Conservation (phyloP, 2,888 invertebrate species). For the Agrochola lota region DNA sequence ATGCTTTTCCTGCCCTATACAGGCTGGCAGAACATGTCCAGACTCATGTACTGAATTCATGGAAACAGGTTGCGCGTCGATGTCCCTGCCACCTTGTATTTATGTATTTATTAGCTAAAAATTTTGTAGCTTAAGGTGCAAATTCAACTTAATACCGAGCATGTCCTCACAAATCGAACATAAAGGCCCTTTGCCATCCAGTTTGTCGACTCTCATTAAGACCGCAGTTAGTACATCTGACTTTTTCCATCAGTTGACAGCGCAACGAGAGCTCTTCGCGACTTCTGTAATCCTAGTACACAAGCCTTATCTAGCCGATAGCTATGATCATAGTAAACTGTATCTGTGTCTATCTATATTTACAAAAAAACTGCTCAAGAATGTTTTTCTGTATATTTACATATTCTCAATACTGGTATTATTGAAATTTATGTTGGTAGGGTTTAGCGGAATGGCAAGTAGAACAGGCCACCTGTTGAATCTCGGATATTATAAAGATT, state of each 20-base stretch:
- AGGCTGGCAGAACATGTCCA: no score
- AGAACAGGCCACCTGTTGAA: slow-evolving; percentile 59
- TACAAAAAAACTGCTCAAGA: slow-evolving; percentile 7
- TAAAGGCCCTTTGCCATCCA: slow-evolving; percentile 82
- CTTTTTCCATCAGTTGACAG: slow-evolving; percentile 82
- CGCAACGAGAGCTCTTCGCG: slow-evolving; percentile 77
- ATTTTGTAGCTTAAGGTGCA: neutral
- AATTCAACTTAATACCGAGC: slow-evolving; percentile 6
- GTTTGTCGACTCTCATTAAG: slow-evolving; percentile 91
- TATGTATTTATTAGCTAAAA: neutral
- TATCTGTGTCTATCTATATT: slow-evolving; percentile 33
- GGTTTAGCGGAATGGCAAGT: slow-evolving; percentile 52
- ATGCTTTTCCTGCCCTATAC: no score
- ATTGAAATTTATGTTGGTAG: slow-evolving; percentile 59
- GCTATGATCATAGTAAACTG: slow-evolving; percentile 88
- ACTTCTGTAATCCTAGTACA: slow-evolving; percentile 83
- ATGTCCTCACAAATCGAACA: slow-evolving; percentile 75
- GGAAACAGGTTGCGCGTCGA: no score
- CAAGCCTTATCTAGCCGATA: slow-evolving; percentile 83
- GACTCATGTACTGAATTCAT: no score
- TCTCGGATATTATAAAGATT: slow-evolving; percentile 61
- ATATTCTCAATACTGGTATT: slow-evolving; percentile 42
- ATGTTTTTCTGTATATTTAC: slow-evolving; percentile 32
- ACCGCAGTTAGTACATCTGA: slow-evolving; percentile 83
- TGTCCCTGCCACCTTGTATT: no score